Percentiles rank a stretch among this genome's conserved stretches.
These are phyloP conservation scores for Lichenostomus cassidix DNA, from an alignment of 2,113 vertebrate genomes.

Conservation along the genomic window DNA sequence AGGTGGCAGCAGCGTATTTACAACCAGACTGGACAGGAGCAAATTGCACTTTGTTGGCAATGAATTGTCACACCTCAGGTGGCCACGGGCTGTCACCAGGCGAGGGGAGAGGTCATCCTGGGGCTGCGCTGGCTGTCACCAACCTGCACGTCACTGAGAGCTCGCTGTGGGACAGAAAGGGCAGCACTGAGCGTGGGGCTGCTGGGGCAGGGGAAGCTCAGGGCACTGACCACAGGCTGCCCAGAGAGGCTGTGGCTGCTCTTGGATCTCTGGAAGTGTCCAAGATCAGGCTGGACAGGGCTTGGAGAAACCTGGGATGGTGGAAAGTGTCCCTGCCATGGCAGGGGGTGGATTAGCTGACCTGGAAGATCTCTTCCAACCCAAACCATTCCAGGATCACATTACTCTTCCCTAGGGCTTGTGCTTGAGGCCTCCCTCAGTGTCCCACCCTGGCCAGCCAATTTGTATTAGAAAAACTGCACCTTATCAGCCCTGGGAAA, in stretches of 20 bases:
- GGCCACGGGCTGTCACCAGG: constrained; percentile 80
- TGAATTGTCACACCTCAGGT: neutral
- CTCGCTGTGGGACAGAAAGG: constrained; percentile 77
- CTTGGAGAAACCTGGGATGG: fast-evolving
- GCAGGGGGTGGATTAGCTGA: neutral
- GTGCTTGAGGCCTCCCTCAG: neutral
- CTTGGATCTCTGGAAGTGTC: neutral
- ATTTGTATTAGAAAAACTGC: neutral
- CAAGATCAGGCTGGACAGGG: neutral
- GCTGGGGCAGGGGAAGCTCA: neutral
- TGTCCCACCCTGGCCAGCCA: neutral
- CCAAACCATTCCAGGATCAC: neutral
- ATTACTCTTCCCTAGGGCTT: neutral
- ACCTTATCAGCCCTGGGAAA: neutral
- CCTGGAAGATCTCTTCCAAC: neutral
- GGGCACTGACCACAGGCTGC: neutral
- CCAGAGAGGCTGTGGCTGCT: neutral
- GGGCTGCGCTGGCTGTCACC: constrained; percentile 86
- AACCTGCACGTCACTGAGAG: constrained; percentile 85
- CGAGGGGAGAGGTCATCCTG: constrained; percentile 86
- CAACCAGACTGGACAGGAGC: neutral
- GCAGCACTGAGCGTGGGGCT: neutral
- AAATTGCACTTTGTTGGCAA: constrained; percentile 62
- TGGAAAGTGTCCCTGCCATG: neutral
- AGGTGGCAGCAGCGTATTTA: constrained; percentile 15